phyloP scores from a whole-genome alignment of 2,888 invertebrate genomes.

The Sphinx pinastri region DNA sequence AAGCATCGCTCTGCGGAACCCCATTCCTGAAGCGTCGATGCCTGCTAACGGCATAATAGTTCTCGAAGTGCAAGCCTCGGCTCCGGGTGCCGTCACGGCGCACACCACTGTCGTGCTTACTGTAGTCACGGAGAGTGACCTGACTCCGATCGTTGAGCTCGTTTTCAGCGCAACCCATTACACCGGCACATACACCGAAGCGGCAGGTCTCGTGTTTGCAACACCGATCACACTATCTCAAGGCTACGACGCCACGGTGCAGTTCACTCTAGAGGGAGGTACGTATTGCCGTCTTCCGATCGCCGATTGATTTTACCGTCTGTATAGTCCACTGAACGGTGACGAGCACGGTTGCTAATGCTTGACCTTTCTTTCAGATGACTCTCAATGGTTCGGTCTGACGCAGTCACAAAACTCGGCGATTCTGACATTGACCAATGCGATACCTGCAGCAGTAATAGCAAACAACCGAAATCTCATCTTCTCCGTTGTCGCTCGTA shows the following conservation, averaged over 20 bases:
- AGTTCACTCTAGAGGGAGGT: constrained; percentile 50
- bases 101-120: constrained; percentile 32
- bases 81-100: constrained; percentile 29
- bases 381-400: constrained; percentile 45
- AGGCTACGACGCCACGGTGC: constrained; percentile 44
- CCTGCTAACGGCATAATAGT: constrained; percentile 35
- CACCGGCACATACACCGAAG: constrained; percentile 43
- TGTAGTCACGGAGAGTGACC: constrained; percentile 19
- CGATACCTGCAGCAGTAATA: constrained; percentile 42
- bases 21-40: constrained; percentile 36
- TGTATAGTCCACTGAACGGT: no score
- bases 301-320: no score
- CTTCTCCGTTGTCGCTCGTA: constrained; percentile 42
- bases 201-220: constrained; percentile 39
- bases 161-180: constrained; percentile 43
- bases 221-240: constrained; percentile 40
- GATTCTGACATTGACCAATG: constrained; percentile 30
- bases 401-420: constrained; percentile 33
- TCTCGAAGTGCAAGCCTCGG: constrained; percentile 33
- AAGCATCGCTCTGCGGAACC: constrained; percentile 27
- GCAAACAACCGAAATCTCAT: constrained; percentile 45
- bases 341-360: no score
- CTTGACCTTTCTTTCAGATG: constrained; percentile 40
- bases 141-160: constrained; percentile 36
- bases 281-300: constrained; percentile 9